Conservation (phyloP, 2,888 invertebrate genomes). For the Dastarcus helophoroides region DNA sequence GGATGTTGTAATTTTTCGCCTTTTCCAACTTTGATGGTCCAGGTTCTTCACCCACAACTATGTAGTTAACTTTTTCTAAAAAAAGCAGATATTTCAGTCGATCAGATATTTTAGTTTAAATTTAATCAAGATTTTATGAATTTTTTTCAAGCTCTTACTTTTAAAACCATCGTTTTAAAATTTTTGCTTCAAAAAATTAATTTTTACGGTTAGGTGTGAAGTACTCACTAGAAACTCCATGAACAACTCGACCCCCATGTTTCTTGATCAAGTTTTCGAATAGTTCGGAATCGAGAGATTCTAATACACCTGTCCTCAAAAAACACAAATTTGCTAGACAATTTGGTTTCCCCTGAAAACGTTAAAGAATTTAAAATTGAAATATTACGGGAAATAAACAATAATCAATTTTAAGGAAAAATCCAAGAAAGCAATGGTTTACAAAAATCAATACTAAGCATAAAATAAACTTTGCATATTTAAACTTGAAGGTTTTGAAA, state of each 20-base stretch:
- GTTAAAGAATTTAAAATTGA: no score
- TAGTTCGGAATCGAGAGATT: conserved; percentile 76
- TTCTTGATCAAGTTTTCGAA: conserved; percentile 59
- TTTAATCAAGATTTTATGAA: not conserved
- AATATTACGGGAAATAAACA: no score
- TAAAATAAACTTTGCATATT: no score
- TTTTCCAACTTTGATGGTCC: conserved; percentile 77
- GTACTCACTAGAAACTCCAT: conserved; percentile 54
- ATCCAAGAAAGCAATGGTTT: no score
- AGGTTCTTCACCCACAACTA: conserved; percentile 75
- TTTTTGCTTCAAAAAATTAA: conserved; percentile 1
- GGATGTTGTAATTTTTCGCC: conserved; percentile 58
- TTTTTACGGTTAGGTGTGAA: no score
- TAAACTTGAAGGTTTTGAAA: conserved; percentile 2
- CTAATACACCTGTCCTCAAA: no score
- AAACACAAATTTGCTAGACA: no score
- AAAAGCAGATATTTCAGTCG: conserved; percentile 7
- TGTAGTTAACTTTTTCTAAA: conserved; percentile 51
- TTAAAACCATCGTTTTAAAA: not conserved
- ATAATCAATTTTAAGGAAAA: no score
- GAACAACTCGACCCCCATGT: conserved; percentile 70
- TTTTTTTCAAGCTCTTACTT: conserved; percentile 1
- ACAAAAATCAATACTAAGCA: no score
- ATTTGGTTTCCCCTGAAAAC: no score
- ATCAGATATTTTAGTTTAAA: conserved; percentile 1